Conservation (phyloP, 2,888 invertebrate species). For the Plusia festucae region DNA sequence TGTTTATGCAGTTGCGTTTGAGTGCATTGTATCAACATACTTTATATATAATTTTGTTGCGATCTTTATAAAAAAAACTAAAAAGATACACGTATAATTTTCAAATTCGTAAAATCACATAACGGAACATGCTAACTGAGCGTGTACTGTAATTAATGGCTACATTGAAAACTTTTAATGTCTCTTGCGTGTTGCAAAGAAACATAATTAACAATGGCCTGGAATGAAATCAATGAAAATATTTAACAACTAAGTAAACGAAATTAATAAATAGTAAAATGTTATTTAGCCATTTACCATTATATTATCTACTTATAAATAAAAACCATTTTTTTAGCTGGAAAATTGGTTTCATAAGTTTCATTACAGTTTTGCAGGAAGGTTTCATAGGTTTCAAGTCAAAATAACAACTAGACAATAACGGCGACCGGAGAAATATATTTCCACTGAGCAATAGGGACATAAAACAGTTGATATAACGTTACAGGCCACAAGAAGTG, state of each 20-base stretch:
- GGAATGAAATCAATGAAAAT: not conserved
- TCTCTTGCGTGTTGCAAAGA: conserved; percentile 6
- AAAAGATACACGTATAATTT: conserved; percentile 11
- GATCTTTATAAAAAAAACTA: not conserved
- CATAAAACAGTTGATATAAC: conserved; percentile 40
- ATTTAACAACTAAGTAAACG: not conserved
- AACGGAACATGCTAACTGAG: not conserved
- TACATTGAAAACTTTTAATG: conserved; percentile 15
- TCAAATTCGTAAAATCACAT: conserved; percentile 21
- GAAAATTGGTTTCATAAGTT: too few relatives aligned
- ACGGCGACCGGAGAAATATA: not conserved
- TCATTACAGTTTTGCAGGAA: not conserved
- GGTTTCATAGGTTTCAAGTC: too few relatives aligned
- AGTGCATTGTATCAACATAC: not conserved
- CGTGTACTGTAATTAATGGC: conserved; percentile 17
- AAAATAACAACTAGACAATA: not conserved
- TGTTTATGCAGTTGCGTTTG: not conserved
- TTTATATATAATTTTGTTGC: not conserved
- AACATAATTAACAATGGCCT: conserved; percentile 8
- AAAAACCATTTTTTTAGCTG: too few relatives aligned
- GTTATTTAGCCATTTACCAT: not conserved
- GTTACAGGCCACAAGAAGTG: conserved; percentile 47
- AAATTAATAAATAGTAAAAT: not conserved
- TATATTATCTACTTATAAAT: not conserved
- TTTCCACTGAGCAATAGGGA: conserved; percentile 12